phyloP scores from a whole-genome alignment of 1,140 invertebrate species.

The Drosophila melanica region DNA sequence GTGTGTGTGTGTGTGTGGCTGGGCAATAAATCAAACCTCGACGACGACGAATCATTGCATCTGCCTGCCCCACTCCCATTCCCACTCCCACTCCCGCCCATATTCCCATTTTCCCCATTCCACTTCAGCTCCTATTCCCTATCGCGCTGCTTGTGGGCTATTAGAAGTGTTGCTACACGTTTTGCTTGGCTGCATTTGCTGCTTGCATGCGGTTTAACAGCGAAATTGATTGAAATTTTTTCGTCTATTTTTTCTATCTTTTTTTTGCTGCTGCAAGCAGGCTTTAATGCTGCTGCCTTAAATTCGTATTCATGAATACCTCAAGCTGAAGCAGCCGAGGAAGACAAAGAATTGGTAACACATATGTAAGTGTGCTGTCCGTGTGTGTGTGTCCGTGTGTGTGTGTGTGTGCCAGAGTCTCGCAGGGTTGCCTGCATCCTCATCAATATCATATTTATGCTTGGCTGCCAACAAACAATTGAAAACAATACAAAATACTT shows the following conservation, averaged over 20 bases:
- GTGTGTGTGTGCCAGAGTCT: conserved; percentile 6
- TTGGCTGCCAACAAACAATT: conserved; percentile 78
- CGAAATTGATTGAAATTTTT: conserved; percentile 41
- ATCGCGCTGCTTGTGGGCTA: conserved; percentile 16
- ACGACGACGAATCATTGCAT: conserved; percentile 35
- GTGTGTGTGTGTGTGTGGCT: conserved; percentile 21
- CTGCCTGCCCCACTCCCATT: not conserved
- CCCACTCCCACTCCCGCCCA: not conserved
- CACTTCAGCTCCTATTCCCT: not conserved
- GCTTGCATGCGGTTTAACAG: conserved; percentile 31
- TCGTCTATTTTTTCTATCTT: not conserved
- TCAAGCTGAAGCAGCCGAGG: not conserved
- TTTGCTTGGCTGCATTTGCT: conserved; percentile 46
- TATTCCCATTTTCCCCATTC: not conserved
- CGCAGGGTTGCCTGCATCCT: conserved; percentile 46
- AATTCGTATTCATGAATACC: conserved; percentile 16
- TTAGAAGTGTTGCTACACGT: conserved; percentile 52
- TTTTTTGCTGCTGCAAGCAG: not conserved
- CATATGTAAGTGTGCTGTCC: not conserved
- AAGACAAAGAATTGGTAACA: conserved; percentile 1
- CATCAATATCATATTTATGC: conserved; percentile 80
- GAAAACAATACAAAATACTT: conserved; percentile 80
- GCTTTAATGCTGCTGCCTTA: conserved; percentile 22
- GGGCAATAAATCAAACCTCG: conserved; percentile 55
- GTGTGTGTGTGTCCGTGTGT: not conserved